Evolutionary conservation across 2,113 vertebrate genomes (phyloP), one percentile per base, ranked within the genome.

Genomic region (Coracopsis vasa): DNA sequence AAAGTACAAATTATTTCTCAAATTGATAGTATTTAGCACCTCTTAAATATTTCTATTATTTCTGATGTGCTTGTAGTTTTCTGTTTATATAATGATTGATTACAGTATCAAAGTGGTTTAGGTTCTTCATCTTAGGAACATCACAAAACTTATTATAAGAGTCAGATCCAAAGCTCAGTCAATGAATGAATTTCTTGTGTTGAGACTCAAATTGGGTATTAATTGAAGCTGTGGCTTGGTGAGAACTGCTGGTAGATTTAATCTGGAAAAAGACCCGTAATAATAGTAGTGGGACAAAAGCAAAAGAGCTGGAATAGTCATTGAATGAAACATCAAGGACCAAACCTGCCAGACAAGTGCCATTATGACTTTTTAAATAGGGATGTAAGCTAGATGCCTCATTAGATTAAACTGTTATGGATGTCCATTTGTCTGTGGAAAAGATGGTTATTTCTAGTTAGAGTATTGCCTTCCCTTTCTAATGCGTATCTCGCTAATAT

Each of bases 361-460:
- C 70, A 44, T 95, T 96, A 89, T 79, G 77, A 82, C 92, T 94
- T 92, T 96, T 92, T 85, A 94, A 97, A 94, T 94, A 78, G 73
- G 60, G 83, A 73, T 92, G 91, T 92, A 91, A 92, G 86, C 86
- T 93, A 13, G 5, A 84, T 93, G 80, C 96, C 86, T 94, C 23
- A 37, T 96, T 96, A 93, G 73, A 87, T 86, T 92, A 90, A 96
- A 94, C 93, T 64, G 73, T 96, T 96, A 87, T 81, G 86, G 96
- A 91, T 74, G 75, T 86, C 93, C 92, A 67, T 70, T 90, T 86
- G 80, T 88, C 95, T 96, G 92, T 95, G 94, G 82, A 94, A 95
- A 91, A 95, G 92, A 89, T 82, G 80, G 72, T 91, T 91, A 64
- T 94, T 94, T 94, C 92, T 77, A 53, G 83, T 71, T 50, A 79